These are phyloP conservation scores for Rhynchonycteris naso DNA, from an alignment of 2,797 vertebrate species.

Conservation along the genomic window DNA sequence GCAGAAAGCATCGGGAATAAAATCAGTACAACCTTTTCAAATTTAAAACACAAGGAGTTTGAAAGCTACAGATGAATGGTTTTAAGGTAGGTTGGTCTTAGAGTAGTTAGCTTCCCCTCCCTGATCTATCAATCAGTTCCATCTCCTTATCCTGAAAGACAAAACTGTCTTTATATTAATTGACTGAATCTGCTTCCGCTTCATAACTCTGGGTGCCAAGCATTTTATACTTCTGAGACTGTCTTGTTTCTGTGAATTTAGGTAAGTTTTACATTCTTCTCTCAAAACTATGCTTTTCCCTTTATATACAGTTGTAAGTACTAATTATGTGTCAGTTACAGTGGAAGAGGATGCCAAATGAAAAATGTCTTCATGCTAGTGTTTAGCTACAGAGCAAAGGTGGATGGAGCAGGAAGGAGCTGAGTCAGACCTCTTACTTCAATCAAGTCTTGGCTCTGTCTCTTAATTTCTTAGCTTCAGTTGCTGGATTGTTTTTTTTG, in stretches of 20 bases:
- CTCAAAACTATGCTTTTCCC: neutral
- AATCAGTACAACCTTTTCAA: conserved; percentile 9
- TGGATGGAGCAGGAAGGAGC: neutral
- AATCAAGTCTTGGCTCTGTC: neutral
- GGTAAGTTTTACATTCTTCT: neutral
- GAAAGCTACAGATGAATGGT: neutral
- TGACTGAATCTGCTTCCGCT: neutral
- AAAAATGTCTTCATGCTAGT: neutral
- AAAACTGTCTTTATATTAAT: neutral
- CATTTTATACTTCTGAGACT: neutral
- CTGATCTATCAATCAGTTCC: neutral
- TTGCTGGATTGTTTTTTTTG: neutral
- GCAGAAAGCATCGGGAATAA: conserved; percentile 14
- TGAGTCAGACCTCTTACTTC: neutral
- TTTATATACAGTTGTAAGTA: neutral
- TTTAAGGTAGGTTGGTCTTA: neutral
- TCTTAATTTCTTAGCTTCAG: neutral
- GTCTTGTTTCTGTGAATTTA: neutral
- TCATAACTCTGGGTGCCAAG: neutral
- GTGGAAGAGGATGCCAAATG: neutral
- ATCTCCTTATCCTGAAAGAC: neutral
- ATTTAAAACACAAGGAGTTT: conserved; percentile 15
- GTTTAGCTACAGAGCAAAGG: neutral
- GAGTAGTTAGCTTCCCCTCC: neutral
- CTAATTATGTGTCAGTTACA: neutral